phyloP scores from a whole-genome alignment of 2,888 invertebrate species.

The Pyrocoelia pectoralis region DNA sequence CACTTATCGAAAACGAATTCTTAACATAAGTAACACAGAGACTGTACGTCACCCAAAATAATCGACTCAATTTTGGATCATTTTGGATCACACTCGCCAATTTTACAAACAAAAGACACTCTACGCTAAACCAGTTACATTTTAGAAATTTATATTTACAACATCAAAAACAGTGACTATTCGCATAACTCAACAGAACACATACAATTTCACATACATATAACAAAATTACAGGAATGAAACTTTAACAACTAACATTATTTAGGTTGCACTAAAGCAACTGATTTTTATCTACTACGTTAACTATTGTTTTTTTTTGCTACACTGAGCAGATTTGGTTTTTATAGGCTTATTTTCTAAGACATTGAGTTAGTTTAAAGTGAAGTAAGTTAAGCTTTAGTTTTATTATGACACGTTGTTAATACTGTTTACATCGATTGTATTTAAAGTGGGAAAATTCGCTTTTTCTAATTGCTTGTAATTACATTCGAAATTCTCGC shows the following conservation, averaged over 20 bases:
- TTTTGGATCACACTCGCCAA: constrained; percentile 2
- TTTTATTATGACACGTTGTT: not conserved
- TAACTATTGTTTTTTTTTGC: not conserved
- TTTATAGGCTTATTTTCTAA: not conserved
- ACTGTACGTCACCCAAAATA: not conserved
- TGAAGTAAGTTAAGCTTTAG: not conserved
- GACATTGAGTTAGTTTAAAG: not conserved
- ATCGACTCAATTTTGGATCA: not conserved
- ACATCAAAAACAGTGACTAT: constrained; percentile 13
- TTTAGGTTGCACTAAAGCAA: constrained; percentile 5
- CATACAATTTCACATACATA: not conserved
- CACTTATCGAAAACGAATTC: constrained; percentile 12
- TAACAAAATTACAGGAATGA: constrained; percentile 3
- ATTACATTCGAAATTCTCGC: too few relatives aligned
- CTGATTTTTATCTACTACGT: not conserved
- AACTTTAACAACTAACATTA: constrained; percentile 1
- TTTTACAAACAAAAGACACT: not conserved
- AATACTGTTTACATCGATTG: not conserved
- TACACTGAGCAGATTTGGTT: constrained; percentile 7
- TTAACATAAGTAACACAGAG: constrained; percentile 10
- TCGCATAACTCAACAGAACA: constrained; percentile 11
- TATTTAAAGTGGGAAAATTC: not conserved
- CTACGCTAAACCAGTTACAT: not conserved
- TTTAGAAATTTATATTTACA: constrained; percentile 11
- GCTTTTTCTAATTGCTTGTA: too few relatives aligned